Conservation (phyloP, 2,113 vertebrate genomes). For the Pitta sordida region DNA sequence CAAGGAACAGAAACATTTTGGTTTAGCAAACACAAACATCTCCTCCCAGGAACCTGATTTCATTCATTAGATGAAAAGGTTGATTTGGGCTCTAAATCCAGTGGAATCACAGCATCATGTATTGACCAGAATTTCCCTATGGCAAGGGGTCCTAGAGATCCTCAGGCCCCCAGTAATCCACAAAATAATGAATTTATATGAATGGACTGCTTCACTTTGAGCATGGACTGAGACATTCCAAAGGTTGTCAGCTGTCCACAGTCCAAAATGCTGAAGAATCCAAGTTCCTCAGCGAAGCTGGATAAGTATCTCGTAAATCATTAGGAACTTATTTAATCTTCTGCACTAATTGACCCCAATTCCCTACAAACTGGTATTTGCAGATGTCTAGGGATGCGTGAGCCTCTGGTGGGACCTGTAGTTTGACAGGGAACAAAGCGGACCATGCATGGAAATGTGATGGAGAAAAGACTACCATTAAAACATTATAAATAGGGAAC, state of each 20-base stretch:
- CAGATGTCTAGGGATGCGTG: background rate
- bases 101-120: background rate
- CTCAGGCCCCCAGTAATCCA: background rate
- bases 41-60: background rate
- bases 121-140: background rate
- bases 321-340: background rate
- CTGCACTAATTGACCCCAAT: background rate
- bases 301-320: background rate
- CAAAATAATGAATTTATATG: background rate
- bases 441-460: background rate
- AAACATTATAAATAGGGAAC: background rate
- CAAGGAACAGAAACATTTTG: background rate
- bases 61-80: background rate
- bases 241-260: background rate
- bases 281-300: background rate
- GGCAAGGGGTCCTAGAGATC: background rate
- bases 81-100: background rate
- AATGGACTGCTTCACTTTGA: background rate
- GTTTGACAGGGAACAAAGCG: background rate
- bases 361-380: background rate
- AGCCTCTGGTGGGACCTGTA: background rate
- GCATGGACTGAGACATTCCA: background rate
- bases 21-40: background rate
- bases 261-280: background rate
- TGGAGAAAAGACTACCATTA: background rate